phyloP scores from a whole-genome alignment of 2,797 vertebrate genomes.

The Epinephelus malabaricus region DNA sequence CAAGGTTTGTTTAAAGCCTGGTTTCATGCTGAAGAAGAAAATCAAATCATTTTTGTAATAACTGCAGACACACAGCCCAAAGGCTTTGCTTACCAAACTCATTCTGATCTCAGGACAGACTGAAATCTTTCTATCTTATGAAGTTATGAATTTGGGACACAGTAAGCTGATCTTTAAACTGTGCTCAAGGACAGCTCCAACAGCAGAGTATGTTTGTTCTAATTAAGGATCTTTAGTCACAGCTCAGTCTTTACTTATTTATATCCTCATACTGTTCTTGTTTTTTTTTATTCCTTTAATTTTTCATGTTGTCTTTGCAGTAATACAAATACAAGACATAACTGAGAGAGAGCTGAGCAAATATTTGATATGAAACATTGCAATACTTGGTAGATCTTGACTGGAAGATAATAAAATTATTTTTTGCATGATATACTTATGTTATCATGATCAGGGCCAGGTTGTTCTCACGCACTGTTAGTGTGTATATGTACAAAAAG shows the following conservation, averaged over 20 bases:
- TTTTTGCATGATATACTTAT: too few species aligned
- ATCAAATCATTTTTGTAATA: constrained; percentile 25
- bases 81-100: constrained; percentile 1
- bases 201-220: constrained; percentile 3
- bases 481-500: too few species aligned
- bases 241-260: constrained; percentile 9
- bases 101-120: constrained; percentile 29
- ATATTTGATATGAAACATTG: neutral
- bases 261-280: neutral
- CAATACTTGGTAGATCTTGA: neutral
- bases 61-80: neutral
- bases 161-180: constrained; percentile 23
- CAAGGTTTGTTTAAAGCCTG: neutral
- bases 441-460: too few species aligned
- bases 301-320: neutral
- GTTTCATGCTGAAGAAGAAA: constrained; percentile 3
- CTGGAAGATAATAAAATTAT: too few species aligned
- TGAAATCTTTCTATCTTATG: constrained; percentile 10
- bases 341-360: neutral
- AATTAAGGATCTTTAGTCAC: constrained; percentile 19
- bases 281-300: neutral
- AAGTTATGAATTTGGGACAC: constrained; percentile 33
- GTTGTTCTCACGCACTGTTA: too few species aligned
- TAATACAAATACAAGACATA: neutral
- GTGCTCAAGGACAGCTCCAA: constrained; percentile 5